phyloP scores from a whole-genome alignment of 1,140 invertebrate species.

The Drosophila cardini region DNA sequence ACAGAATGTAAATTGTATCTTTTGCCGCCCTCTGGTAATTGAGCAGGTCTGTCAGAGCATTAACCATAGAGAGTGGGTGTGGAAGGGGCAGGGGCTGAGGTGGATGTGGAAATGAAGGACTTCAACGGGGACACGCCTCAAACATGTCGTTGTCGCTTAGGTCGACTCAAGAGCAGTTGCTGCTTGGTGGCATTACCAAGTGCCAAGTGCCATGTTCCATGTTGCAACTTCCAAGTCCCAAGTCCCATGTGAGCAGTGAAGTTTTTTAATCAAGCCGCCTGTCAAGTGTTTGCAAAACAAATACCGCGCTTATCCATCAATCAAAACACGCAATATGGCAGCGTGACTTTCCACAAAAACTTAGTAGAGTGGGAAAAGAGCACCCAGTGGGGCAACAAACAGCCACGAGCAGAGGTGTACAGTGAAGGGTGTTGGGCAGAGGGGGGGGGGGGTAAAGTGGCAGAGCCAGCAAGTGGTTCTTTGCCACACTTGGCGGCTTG shows the following conservation, averaged over 20 bases:
- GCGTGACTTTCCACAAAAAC: slow-evolving; percentile 77
- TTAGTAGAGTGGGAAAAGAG: slow-evolving; percentile 31
- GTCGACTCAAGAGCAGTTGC: slow-evolving; percentile 9
- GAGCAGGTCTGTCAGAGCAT: slow-evolving; percentile 36
- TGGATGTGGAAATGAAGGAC: too few relatives aligned
- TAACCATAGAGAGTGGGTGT: background rate
- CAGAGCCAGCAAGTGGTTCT: slow-evolving; percentile 59
- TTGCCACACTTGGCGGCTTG: slow-evolving; percentile 23
- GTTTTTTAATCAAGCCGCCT: slow-evolving; percentile 84
- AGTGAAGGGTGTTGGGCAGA: background rate
- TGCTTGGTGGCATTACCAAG: slow-evolving; percentile 1
- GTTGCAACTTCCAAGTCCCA: background rate
- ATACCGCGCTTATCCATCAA: slow-evolving; percentile 84
- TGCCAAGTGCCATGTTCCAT: background rate
- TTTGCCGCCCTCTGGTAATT: slow-evolving; percentile 64
- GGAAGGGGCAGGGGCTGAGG: background rate
- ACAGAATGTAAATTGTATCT: slow-evolving; percentile 66
- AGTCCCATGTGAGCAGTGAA: slow-evolving; percentile 84
- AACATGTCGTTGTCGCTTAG: slow-evolving; percentile 59
- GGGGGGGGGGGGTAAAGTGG: slow-evolving; percentile 45
- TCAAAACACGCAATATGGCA: slow-evolving; percentile 84
- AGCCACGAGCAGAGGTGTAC: slow-evolving; percentile 20
- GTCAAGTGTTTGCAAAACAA: slow-evolving; percentile 84
- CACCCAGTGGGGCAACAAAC: slow-evolving; percentile 22
- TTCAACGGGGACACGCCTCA: slow-evolving; percentile 60